Evolutionary conservation across 2,113 vertebrate species (phyloP).

Genomic region (Anarrhichthys ocellatus): DNA sequence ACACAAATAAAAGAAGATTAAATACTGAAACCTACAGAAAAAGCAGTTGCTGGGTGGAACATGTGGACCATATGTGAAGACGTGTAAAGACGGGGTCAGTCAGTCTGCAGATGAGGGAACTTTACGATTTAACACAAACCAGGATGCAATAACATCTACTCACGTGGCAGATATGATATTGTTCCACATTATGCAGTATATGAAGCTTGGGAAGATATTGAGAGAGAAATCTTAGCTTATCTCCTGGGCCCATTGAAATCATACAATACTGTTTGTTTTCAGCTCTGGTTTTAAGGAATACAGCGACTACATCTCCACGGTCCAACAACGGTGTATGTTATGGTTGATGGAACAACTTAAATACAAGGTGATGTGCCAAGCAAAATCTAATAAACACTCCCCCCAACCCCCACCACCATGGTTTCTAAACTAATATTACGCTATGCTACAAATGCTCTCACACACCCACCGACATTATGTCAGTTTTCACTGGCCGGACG

Average conservation of each 20-base stretch:
- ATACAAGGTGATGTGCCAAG: conserved; percentile 75
- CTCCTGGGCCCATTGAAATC: conserved; percentile 51
- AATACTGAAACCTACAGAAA: conserved; percentile 34
- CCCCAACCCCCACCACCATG: conserved; percentile 62
- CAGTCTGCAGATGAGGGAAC: conserved; percentile 13
- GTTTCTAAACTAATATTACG: conserved; percentile 77
- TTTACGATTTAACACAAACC: conserved; percentile 10
- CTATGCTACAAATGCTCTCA: conserved; percentile 54
- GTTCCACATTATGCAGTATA: conserved; percentile 19
- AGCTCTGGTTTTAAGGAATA: conserved; percentile 49
- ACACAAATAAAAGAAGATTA: conserved; percentile 34
- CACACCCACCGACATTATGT: conserved; percentile 63
- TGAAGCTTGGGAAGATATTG: conserved; percentile 23
- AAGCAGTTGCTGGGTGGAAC: conserved; percentile 14
- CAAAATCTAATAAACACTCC: conserved; percentile 74
- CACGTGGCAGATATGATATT: conserved; percentile 17
- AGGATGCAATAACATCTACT: conserved; percentile 30
- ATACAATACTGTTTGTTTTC: conserved; percentile 51
- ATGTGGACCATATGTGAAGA: conserved; percentile 37
- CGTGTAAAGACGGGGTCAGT: conserved; percentile 31
- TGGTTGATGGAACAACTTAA: conserved; percentile 74
- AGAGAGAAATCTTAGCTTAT: conserved; percentile 32
- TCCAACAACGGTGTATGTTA: conserved; percentile 63
- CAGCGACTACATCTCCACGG: conserved; percentile 50
- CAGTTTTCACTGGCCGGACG: conserved; percentile 62